Percentiles rank a stretch among this genome's conserved stretches.
phyloP scores from a whole-genome alignment of 2,113 vertebrate genomes.

The Sarotherodon lohbergeri region DNA sequence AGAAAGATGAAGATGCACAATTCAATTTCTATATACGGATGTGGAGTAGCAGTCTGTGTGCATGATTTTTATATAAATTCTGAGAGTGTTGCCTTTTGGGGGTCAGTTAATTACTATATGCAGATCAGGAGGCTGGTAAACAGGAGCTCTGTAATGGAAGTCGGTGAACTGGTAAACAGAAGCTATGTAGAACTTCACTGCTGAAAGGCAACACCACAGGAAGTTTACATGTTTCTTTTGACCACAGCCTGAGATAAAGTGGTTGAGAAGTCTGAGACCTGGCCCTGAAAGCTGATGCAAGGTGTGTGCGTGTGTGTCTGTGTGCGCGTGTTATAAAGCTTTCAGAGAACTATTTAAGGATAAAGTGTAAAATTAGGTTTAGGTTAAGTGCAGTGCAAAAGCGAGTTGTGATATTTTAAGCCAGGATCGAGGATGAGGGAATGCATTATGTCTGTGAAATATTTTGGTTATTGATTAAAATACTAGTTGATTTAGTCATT shows the following conservation, averaged over 20 bases:
- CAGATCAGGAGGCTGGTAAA: constrained; percentile 3
- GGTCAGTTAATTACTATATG: constrained; percentile 19
- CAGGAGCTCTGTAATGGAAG: not conserved
- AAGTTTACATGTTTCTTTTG: not conserved
- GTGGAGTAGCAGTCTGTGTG: not conserved
- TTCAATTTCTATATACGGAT: not conserved
- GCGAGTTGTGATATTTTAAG: not conserved
- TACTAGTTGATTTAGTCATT: not conserved
- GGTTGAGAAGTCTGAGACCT: constrained; percentile 17
- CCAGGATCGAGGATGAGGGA: not conserved
- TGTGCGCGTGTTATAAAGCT: not conserved
- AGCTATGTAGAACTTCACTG: not conserved
- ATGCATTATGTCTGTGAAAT: not conserved
- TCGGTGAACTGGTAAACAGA: not conserved
- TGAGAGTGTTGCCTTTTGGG: not conserved
- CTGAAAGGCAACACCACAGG: constrained; percentile 51
- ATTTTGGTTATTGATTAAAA: not conserved
- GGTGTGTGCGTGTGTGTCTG: not conserved
- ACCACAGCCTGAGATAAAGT: constrained; percentile 36
- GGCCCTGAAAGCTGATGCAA: constrained; percentile 41
- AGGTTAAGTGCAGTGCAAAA: not conserved
- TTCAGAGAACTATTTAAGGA: not conserved
- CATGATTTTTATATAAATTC: not conserved
- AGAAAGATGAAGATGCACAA: not conserved
- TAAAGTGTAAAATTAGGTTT: not conserved